Conservation (phyloP, 2,888 invertebrate species). For the Morpho achilles region DNA sequence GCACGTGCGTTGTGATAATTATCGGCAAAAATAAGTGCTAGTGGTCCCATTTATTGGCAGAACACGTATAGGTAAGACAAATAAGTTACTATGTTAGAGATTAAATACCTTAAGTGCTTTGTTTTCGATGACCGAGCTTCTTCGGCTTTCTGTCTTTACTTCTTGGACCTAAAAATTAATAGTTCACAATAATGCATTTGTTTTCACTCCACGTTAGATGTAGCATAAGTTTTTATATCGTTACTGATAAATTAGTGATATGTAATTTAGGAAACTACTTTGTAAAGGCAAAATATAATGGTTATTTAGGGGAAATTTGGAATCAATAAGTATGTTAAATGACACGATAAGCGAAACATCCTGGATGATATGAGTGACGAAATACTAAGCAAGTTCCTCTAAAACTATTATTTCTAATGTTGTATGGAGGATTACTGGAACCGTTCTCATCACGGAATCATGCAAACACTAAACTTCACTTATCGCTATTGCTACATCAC, state of each 20-base stretch:
- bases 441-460: neutral
- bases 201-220: neutral
- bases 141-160: constrained; percentile 57
- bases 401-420: neutral
- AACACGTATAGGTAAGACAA: no score
- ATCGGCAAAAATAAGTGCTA: no score
- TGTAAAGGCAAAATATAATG: no score
- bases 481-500: constrained; percentile 29
- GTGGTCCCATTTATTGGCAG: no score
- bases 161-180: constrained; percentile 47
- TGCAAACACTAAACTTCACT: constrained; percentile 14
- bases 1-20: constrained; percentile 1
- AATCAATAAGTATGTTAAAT: no score
- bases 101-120: constrained; percentile 59
- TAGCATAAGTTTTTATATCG: no score
- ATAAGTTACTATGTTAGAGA: neutral
- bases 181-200: neutral
- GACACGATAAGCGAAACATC: no score
- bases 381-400: constrained; percentile 1
- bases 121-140: constrained; percentile 63
- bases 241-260: no score
- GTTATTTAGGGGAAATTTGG: no score
- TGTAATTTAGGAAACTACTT: no score
- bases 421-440: neutral
- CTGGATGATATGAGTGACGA: neutral